Evolutionary conservation across 2,888 invertebrate species (phyloP).

Genomic region (Neocrepidodera transversa): DNA sequence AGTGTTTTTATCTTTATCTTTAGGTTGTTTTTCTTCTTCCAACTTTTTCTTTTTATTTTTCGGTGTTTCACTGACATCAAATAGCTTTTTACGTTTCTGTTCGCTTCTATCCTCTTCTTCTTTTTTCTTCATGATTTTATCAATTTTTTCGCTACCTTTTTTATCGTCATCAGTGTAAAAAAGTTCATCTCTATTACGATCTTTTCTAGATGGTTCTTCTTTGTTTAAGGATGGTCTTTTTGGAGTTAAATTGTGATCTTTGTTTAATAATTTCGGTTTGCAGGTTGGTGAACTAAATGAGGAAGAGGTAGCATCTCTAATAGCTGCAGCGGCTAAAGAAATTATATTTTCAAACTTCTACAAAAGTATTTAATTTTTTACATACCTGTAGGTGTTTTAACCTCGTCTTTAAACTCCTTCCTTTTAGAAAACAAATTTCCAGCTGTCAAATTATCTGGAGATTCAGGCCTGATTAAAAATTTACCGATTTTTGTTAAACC

Average conservation of each 20-base stretch:
- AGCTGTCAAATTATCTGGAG: constrained; percentile 65
- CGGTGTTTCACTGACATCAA: constrained; percentile 34
- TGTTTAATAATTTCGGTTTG: constrained; percentile 44
- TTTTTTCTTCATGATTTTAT: constrained; percentile 46
- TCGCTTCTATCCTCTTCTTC: constrained; percentile 27
- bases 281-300: constrained; percentile 40
- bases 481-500: constrained; percentile 57
- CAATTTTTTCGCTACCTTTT: constrained; percentile 48
- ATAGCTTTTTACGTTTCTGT: constrained; percentile 31
- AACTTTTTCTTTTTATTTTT: constrained; percentile 53
- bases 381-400: constrained; percentile 51
- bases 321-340: constrained; percentile 62
- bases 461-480: constrained; percentile 63
- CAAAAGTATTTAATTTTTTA: neutral
- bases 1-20: neutral
- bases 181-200: constrained; percentile 46
- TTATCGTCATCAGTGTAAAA: constrained; percentile 49
- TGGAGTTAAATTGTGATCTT: constrained; percentile 29
- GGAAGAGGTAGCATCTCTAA: constrained; percentile 55
- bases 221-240: constrained; percentile 13
- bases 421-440: constrained; percentile 71
- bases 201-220: constrained; percentile 28
- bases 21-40: neutral
- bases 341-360: neutral
- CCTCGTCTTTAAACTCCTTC: constrained; percentile 54